Conservation (phyloP, 2,797 vertebrate species). For the Aldrovandia affinis region DNA sequence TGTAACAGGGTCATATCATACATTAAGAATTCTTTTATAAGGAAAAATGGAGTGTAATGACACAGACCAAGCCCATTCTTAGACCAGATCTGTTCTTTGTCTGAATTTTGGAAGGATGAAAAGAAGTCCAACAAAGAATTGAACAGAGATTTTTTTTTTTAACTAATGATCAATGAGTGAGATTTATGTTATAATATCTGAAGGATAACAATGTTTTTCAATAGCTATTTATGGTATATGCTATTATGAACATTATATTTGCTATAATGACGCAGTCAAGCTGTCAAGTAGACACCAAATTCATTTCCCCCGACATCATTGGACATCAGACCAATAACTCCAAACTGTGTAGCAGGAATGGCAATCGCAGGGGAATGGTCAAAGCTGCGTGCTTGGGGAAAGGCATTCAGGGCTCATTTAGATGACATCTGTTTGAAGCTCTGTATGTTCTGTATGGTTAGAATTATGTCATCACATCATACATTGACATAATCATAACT, state of each 20-base stretch:
- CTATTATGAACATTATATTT: no score
- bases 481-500: not conserved
- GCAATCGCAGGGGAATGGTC: conserved; percentile 20
- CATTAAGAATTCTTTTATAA: not conserved
- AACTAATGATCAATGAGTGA: no score
- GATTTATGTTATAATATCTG: no score
- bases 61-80: conserved; percentile 22
- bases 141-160: no score
- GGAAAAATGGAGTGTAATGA: conserved; percentile 1
- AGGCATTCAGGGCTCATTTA: not conserved
- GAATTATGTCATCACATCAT: conserved; percentile 6
- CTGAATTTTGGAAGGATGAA: not conserved
- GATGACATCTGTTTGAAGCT: conserved; percentile 27
- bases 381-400: conserved; percentile 14
- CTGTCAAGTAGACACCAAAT: no score
- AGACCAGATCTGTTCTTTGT: not conserved
- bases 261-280: no score
- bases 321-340: conserved; percentile 11
- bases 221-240: no score
- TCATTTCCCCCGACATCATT: no score
- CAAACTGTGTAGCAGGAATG: not conserved
- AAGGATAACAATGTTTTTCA: no score
- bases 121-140: no score
- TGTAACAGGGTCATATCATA: not conserved
- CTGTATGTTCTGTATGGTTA: not conserved